These are phyloP conservation scores for Toxotes chatareus DNA, from an alignment of 2,113 vertebrate genomes.

Conservation along the genomic window DNA sequence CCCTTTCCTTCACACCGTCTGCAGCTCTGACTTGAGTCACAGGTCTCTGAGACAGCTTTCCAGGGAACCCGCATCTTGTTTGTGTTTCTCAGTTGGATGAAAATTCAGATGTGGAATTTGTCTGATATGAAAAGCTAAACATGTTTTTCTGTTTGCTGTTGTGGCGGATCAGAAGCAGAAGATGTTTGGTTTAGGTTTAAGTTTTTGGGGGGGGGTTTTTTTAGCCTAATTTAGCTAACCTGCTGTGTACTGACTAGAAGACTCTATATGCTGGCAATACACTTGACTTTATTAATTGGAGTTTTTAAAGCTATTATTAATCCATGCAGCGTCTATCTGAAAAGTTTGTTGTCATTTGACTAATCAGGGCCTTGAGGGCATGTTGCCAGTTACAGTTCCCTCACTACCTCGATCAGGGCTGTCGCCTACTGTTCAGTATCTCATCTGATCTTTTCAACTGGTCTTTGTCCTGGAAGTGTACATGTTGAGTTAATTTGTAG, in stretches of 20 bases:
- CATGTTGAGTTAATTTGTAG: no score
- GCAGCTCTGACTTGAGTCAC: constrained; percentile 31
- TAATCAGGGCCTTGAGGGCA: neutral
- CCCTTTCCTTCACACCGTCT: constrained; percentile 18
- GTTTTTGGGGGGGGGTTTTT: no score
- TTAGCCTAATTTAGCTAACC: no score
- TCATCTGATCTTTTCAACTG: neutral
- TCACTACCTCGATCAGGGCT: neutral
- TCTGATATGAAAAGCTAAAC: neutral
- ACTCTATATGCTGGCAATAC: no score
- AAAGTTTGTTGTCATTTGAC: neutral
- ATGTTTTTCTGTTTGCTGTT: neutral
- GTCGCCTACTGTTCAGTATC: neutral
- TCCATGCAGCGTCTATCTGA: neutral
- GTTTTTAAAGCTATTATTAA: no score
- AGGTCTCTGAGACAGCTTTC: constrained; percentile 11
- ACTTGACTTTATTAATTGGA: no score
- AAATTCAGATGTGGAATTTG: neutral
- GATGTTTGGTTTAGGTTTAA: no score
- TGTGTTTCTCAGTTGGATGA: neutral
- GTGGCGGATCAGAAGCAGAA: neutral
- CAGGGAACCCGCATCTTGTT: constrained; percentile 26
- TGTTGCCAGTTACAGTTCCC: neutral
- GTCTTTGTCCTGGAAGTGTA: constrained; percentile 8
- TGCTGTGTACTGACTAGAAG: no score